These are phyloP conservation scores for Felis chaus DNA, from an alignment of 2,113 vertebrate genomes.

Conservation along the genomic window DNA sequence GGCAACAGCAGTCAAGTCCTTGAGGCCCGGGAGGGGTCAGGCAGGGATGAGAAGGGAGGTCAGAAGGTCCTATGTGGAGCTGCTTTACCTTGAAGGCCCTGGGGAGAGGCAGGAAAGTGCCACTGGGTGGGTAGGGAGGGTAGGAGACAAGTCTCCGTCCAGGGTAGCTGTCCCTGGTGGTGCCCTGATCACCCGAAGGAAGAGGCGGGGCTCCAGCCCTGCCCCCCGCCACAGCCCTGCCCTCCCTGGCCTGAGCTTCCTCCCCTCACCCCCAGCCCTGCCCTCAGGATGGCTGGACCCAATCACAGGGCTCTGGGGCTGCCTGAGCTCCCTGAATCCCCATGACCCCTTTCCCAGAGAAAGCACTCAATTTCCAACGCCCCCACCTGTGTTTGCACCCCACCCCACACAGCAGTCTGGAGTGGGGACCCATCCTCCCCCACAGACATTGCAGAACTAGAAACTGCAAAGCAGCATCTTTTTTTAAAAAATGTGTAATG, in stretches of 20 bases:
- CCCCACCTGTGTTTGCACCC: neutral
- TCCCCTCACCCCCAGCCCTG: too few relatives aligned
- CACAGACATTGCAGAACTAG: rapidly evolving
- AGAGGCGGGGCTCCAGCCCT: neutral
- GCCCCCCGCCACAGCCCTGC: neutral
- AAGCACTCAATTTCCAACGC: neutral
- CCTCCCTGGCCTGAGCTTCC: neutral
- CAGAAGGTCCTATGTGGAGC: too few relatives aligned
- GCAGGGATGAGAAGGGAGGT: neutral
- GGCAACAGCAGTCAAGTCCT: neutral
- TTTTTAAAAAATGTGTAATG: too few relatives aligned
- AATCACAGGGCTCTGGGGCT: neutral
- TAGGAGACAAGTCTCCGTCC: neutral
- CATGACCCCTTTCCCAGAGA: neutral
- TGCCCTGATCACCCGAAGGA: neutral
- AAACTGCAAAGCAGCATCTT: neutral
- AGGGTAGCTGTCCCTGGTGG: neutral
- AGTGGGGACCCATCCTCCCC: neutral
- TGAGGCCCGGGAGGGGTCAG: neutral
- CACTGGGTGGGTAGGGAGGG: rapidly evolving
- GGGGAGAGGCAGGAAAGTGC: neutral
- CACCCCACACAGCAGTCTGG: neutral
- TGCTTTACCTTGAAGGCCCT: neutral
- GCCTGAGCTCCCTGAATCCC: neutral
- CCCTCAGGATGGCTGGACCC: neutral